Base-by-base conservation (phyloP, 2,797 vertebrate species). In the Peromyscus nudipes region DNA sequence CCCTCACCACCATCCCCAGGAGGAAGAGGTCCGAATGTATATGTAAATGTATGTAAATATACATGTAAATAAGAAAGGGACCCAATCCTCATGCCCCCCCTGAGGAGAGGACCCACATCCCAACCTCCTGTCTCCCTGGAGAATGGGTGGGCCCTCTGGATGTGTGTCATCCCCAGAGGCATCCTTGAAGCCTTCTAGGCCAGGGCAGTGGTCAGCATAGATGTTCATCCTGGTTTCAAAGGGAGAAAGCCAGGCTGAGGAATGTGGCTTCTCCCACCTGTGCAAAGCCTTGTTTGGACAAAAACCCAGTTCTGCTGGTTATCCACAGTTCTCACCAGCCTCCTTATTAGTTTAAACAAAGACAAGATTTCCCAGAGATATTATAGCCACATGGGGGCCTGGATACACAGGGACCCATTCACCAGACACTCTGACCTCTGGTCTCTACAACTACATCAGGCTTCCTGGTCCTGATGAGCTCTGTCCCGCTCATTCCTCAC, bases 361-460 rank as follows among this genome's bases (percentile, higher is more conserved):
- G 75, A 40, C 52, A 43, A 12, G 27, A 3, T 7, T n/a, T 92
- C 67, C 81, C 67, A 8, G 5, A 46, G 65, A 40, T 13, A 3
- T 67, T 29, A 52, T 6, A 80, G 76, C 46, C 16, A 77, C 40
- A 17, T 3, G n/a, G 0, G 62, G 64, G 77, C 62, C 79, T 34
- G 82, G 29, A 57, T 25, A 27, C 0, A 1, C 25, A 16, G 0
- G 1, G 16, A 6, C 46, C 21, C 0, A 43, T 49, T 3, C 19
- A 23, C 12, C 2, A 14, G 21, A 73, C 37, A 60, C 19, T 23
- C 67, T 29, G 46, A 34, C 25, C 21, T 71, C 52, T 52, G 31
- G 8, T 17, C 21, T 62, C 40, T 23, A n/a, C 89, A 19, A 57
- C 0, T 2, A 2, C 17, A 37, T 43, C 23, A 0, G 62, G n/a